Evolutionary conservation across 2,113 vertebrate species (phyloP).

Genomic region (Vombatus ursinus): DNA sequence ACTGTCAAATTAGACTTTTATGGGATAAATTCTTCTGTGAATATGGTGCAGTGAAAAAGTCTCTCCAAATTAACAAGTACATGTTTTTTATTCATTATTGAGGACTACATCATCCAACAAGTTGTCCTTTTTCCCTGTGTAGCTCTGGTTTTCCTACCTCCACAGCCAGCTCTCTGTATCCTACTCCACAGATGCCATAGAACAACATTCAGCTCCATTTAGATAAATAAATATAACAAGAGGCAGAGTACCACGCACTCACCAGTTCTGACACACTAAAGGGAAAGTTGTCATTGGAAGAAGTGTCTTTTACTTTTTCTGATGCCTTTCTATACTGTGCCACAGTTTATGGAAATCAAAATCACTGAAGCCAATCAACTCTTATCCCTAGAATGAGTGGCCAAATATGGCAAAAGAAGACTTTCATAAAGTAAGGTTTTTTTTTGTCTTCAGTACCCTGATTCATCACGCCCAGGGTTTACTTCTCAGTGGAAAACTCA

Average conservation of each 20-base stretch:
- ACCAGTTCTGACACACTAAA: neutral
- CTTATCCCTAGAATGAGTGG: neutral
- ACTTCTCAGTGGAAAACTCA: neutral
- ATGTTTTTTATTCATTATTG: neutral
- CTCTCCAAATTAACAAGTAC: neutral
- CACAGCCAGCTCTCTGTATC: no score
- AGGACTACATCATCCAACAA: neutral
- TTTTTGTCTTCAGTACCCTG: neutral
- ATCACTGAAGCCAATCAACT: neutral
- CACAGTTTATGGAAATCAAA: conserved; percentile 16
- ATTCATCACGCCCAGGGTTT: neutral
- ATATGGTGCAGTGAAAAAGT: neutral
- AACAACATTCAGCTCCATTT: neutral
- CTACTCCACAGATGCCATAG: no score
- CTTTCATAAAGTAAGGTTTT: neutral
- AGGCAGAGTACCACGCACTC: neutral
- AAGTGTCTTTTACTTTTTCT: conserved; percentile 24
- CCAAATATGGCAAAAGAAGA: neutral
- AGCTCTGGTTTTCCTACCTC: neutral
- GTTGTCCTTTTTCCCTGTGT: neutral
- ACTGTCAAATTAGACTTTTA: neutral
- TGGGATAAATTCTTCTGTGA: neutral
- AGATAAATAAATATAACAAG: neutral
- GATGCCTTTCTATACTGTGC: neutral
- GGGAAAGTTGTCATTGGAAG: neutral